Evolutionary conservation across 2,888 invertebrate species (phyloP), one percentile per base, ranked within the genome.

Genomic region (Ormyrus thymus): DNA sequence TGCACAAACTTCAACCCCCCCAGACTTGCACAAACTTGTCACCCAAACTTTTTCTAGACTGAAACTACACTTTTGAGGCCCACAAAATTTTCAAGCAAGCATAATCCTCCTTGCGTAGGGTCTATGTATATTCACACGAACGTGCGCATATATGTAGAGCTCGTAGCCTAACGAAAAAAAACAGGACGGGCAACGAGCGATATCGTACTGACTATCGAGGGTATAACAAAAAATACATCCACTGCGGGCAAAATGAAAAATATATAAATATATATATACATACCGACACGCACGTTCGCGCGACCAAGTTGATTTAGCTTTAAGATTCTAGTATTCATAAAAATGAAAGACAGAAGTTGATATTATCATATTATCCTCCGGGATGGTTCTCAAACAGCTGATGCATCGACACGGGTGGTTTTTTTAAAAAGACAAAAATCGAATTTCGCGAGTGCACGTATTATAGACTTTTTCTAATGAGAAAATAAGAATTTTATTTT

Each of bases 261-360:
- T 62, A 61, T 29, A 29, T 29, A 29, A 29, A 72, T 61, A 61
- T 61, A 76, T 69, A 69, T 66, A 66, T 68, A 46, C 50, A 75
- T 70, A 76, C 64, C 58, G 68, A 78, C 64, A 81, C 81, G 82
- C 82, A 82, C 83, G 82, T 83, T 82, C 76, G 83, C 82, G 81
- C 83, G 82, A 83, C 80, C 76, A 81, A 82, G 81, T 82, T 83
- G 82, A 83, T 83, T 78, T 84, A 84, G 84, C 82, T 83, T 83
- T 85, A 85, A 85, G 84, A 82, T 82, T 84, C 82, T 83, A 83
- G 83, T 85, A 84, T 83, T 84, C 83, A 78, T 85, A 83, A 84
- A 83, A 46, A 70, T 29, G 53, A 59, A 70, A 61, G 61, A 71
- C 71, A 78, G 82, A 79, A 80, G 77, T 79, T 83, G 81, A 83